Base-by-base conservation (phyloP, 2,113 vertebrate genomes). In the Salvelinus namaycush region DNA sequence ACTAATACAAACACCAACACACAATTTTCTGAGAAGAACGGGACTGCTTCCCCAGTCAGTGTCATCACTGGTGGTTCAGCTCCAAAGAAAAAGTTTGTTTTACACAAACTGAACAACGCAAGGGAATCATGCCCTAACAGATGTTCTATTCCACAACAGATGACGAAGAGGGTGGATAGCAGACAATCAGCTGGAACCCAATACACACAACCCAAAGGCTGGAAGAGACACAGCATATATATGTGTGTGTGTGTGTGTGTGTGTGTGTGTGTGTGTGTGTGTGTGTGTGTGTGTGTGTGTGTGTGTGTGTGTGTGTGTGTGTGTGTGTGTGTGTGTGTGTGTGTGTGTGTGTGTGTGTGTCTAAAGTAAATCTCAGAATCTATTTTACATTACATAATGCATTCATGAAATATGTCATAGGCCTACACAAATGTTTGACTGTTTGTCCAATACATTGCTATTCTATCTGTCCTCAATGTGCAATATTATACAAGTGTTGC, bases 211-310 rank as follows among this genome's bases (percentile, higher is more conserved):
- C 7, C 14, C 39, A 39, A 20, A 3, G 31, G 29, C 48, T 66
- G 77, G 60, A 71, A 73, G 27, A 44, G 29, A 29, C 70, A 57
- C 51, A n/a, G 67, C 8, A 34, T 26, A 26, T 26, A n/a, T 51
- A 16, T 22, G 27, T 54, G 49, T 65, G 78, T 59, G 72, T 77
- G 75, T 66, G 79, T 49, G 20, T 67, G 60, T 62, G 24, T 68
- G 64, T 73, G 49, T 44, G 39, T 51, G n/a, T 22, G 31, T 54
- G 49, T 65, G 78, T 59, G 72, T 77, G 75, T 66, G 79, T 49
- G 20, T 67, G 62, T 62, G 24, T 68, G 65, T 73, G 51, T 72
- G 70, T 72, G 26, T 72, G n/a, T 49, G 1, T 48, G 22, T 68
- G n/a, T 72, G 44, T 62, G 6, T 34, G 59, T 62, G 54, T 62